Evolutionary conservation across 23 tunicate species (phyloP).

Genomic region (Diplosoma virens): DNA sequence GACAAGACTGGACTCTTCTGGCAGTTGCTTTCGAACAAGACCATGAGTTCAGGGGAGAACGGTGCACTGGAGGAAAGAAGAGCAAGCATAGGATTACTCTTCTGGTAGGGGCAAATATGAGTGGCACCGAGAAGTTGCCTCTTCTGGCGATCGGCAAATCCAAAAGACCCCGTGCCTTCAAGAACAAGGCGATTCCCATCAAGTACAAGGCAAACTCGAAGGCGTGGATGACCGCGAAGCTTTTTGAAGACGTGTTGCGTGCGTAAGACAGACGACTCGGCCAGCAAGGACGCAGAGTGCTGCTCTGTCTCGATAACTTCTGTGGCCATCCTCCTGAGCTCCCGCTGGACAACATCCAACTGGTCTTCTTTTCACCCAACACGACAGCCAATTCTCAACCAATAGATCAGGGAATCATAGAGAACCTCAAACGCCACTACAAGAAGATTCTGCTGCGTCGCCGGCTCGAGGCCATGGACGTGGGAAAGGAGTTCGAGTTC

Average conservation of each 20-base stretch:
- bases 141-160: slow-evolving; percentile 47
- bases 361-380: slow-evolving; percentile 39
- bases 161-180: slow-evolving; percentile 21
- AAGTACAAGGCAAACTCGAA: slow-evolving; percentile 39
- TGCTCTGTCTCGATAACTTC: slow-evolving; percentile 31
- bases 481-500: slow-evolving; percentile 46
- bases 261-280: slow-evolving; percentile 41
- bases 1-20: slow-evolving; percentile 37
- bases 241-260: slow-evolving; percentile 54
- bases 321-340: slow-evolving; percentile 37
- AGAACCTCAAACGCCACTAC: slow-evolving; percentile 58
- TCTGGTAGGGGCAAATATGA: slow-evolving; percentile 42
- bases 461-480: slow-evolving; percentile 29
- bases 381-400: slow-evolving; percentile 37
- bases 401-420: slow-evolving; percentile 38
- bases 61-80: slow-evolving; percentile 47
- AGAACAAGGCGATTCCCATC: slow-evolving; percentile 40
- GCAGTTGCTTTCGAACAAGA: slow-evolving; percentile 30
- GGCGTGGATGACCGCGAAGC: slow-evolving; percentile 25
- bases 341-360: slow-evolving; percentile 45
- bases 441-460: slow-evolving; percentile 16
- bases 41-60: slow-evolving; percentile 23
- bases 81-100: slow-evolving; percentile 51
- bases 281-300: slow-evolving; percentile 54
- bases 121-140: slow-evolving; percentile 44